Base-by-base conservation (phyloP, 2,113 vertebrate species). In the Dicentrarchus labrax region DNA sequence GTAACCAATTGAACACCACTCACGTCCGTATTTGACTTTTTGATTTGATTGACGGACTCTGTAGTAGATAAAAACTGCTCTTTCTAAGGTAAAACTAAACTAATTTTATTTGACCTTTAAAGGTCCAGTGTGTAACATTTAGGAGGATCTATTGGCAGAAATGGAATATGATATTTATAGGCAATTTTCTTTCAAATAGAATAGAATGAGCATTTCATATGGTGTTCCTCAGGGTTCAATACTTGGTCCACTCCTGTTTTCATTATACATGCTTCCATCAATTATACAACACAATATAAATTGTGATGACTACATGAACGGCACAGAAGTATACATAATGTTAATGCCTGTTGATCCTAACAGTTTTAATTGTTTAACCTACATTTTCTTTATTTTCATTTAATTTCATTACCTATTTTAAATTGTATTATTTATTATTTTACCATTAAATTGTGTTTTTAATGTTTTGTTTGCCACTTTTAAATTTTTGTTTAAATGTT, bases 151-250 rank as follows among this genome's bases (percentile, higher is more conserved):
- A 30, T 30, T 30, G 30, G 30, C 30, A 30, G 30, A 30, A 30
- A 30, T 30, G 2, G 30, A 30, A 30, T 30, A 30, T 30, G 4
- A 30, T 30, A 30, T 30, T 30, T 30, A 30, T 30, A 30, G 30
- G 30, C 4, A 30, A 3, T 30, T 30, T 30, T 30, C 30, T 3
- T 30, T 30, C 30, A 30, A 30, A 30, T 30, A 30, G 30, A 30
- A 30, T 30, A 30, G 30, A 3, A 30, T 30, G 30, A 30, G 8
- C 7, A 64, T 65, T 64, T 5, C 1, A 19, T 43, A 43, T 54
- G 66, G 51, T 59, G 51, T 51, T 57, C 62, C 71, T 41, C 79
- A 60, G 19, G 53, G 62, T 56, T 47, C 71, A 51, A 41, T 67
- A 41, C 51, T 39, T 24, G 70, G 24, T 12, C 72, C 45, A 16